Evolutionary conservation across 2,113 vertebrate genomes (phyloP).

Genomic region (Eolophus roseicapilla): DNA sequence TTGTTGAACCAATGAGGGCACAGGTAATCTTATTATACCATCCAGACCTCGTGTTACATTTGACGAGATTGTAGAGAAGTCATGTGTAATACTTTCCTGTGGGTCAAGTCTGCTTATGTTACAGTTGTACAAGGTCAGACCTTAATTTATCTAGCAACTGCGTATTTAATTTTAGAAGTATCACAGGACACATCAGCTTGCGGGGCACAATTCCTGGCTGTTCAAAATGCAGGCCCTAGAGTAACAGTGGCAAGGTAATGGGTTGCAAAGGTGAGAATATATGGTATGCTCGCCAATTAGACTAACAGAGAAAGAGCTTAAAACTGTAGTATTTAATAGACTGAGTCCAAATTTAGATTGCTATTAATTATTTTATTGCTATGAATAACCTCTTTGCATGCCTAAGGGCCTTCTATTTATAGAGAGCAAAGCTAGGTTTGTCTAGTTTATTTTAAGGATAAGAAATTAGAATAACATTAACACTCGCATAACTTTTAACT

Average conservation of each 20-base stretch:
- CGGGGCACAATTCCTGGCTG: conserved; percentile 63
- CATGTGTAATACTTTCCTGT: conserved; percentile 70
- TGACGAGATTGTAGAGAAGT: conserved; percentile 73
- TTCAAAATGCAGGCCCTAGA: conserved; percentile 71
- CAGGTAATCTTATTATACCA: conserved; percentile 57
- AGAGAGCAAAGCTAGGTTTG: conserved; percentile 7
- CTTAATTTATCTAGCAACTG: conserved; percentile 83
- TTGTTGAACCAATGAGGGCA: conserved; percentile 61
- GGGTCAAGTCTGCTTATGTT: conserved; percentile 64
- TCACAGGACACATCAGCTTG: conserved; percentile 71
- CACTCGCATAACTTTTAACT: not conserved
- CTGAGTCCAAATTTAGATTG: not conserved
- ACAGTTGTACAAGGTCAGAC: conserved; percentile 79
- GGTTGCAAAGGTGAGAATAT: conserved; percentile 79
- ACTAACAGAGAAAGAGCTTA: conserved; percentile 30
- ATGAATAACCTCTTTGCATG: conserved; percentile 13
- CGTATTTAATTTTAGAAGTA: conserved; percentile 81
- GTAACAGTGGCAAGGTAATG: conserved; percentile 70
- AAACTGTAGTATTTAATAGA: conserved; percentile 15
- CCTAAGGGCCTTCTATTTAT: conserved; percentile 29
- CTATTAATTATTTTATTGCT: conserved; percentile 28
- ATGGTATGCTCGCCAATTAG: conserved; percentile 41
- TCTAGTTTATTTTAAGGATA: conserved; percentile 57
- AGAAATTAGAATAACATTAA: conserved; percentile 36
- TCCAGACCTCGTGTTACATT: conserved; percentile 59